Conservation (phyloP, 2,797 vertebrate species). For the Harpagifer antarcticus region DNA sequence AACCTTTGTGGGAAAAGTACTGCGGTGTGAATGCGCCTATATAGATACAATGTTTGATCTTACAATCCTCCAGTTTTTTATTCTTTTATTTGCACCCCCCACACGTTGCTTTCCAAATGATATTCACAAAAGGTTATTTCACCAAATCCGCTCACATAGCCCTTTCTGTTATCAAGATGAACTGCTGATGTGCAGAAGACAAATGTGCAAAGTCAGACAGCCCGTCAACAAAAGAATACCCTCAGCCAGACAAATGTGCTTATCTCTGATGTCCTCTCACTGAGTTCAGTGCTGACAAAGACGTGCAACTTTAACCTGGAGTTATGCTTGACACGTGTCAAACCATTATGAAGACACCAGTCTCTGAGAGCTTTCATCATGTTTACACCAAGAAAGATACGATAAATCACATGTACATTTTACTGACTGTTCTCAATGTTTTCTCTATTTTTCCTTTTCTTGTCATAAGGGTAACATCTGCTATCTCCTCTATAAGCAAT, state of each 20-base stretch:
- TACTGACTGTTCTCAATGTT: neutral
- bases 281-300: slow-evolving; percentile 70
- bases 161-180: slow-evolving; percentile 80
- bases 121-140: slow-evolving; percentile 80
- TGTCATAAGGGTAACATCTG: slow-evolving; percentile 32
- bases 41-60: slow-evolving; percentile 62
- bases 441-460: slow-evolving; percentile 22
- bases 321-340: slow-evolving; percentile 59
- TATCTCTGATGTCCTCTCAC: slow-evolving; percentile 74
- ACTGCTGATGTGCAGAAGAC: slow-evolving; percentile 75
- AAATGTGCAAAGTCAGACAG: slow-evolving; percentile 80
- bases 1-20: too few relatives aligned
- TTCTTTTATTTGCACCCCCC: slow-evolving; percentile 37
- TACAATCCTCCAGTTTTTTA: slow-evolving; percentile 34
- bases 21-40: too few relatives aligned
- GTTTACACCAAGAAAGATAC: slow-evolving; percentile 30
- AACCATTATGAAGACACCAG: slow-evolving; percentile 39
- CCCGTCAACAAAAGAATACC: slow-evolving; percentile 71
- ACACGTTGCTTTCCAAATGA: slow-evolving; percentile 63
- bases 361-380: slow-evolving; percentile 39
- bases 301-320: slow-evolving; percentile 59
- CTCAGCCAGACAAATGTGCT: slow-evolving; percentile 66
- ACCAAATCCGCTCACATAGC: slow-evolving; percentile 72
- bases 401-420: slow-evolving; percentile 21
- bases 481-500: slow-evolving; percentile 26